Evolutionary conservation across 2,888 invertebrate species (phyloP).

Genomic region (Spialia ferax): DNA sequence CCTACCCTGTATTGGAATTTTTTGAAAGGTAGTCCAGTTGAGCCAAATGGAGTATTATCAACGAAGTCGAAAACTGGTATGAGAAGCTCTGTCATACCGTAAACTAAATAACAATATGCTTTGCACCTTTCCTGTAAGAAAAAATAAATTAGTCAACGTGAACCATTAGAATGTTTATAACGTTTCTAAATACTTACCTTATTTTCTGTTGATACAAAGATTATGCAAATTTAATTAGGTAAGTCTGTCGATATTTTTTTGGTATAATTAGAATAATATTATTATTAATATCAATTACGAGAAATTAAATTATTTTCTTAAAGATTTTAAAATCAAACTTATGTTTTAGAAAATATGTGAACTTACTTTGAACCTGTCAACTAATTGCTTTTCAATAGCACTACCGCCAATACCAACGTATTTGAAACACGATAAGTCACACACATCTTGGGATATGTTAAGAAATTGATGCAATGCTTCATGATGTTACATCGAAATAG

Average conservation of each 20-base stretch:
- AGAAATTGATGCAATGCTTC: slow-evolving; percentile 58
- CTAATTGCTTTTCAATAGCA: slow-evolving; percentile 59
- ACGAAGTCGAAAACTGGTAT: slow-evolving; percentile 59
- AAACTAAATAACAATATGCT: slow-evolving; percentile 56
- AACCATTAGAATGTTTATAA: too few relatives aligned
- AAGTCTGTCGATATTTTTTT: too few relatives aligned
- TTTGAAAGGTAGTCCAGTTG: slow-evolving; percentile 53
- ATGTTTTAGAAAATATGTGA: slow-evolving; percentile 40
- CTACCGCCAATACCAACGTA: slow-evolving; percentile 63
- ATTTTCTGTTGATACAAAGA: too few relatives aligned
- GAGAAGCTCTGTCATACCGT: slow-evolving; percentile 65
- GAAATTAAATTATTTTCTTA: too few relatives aligned
- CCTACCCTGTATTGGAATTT: slow-evolving; percentile 56
- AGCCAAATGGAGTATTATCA: slow-evolving; percentile 55
- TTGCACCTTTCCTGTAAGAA: slow-evolving; percentile 50
- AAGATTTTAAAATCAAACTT: too few relatives aligned
- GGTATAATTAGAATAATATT: too few relatives aligned
- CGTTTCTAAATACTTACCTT: too few relatives aligned
- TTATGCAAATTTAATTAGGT: too few relatives aligned
- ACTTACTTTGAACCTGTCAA: slow-evolving; percentile 63
- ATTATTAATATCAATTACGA: too few relatives aligned
- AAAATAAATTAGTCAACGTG: too few relatives aligned
- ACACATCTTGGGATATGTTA: slow-evolving; percentile 58
- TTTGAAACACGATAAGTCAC: slow-evolving; percentile 67
- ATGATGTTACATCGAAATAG: slow-evolving; percentile 39